A percentile compares a stretch with the other conserved stretches of the same genome.
Conservation (phyloP, 1,140 invertebrate species). For the Chelonus insularis region DNA sequence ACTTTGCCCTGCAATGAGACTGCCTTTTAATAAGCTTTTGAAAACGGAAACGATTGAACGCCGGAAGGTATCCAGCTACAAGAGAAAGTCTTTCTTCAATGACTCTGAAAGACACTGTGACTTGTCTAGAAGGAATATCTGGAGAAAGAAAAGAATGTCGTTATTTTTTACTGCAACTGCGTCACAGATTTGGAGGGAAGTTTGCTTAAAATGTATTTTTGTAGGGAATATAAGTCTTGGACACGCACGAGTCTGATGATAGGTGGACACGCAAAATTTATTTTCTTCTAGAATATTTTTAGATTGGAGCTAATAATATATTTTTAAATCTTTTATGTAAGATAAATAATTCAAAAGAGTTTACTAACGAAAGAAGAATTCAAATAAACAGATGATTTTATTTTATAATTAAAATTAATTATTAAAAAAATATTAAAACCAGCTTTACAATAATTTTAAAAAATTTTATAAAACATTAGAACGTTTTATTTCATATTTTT, state of each 20-base stretch:
- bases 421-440: too few relatives aligned
- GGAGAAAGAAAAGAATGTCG: constrained; percentile 54
- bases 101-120: too few relatives aligned
- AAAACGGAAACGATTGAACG: constrained; percentile 56
- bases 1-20: neutral
- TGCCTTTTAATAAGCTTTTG: neutral
- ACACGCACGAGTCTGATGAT: constrained; percentile 25
- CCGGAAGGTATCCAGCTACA: constrained; percentile 55
- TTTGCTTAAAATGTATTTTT: too few relatives aligned
- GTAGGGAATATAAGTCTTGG: constrained; percentile 7
- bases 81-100: constrained; percentile 49
- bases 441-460: too few relatives aligned
- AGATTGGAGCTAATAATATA: neutral
- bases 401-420: too few relatives aligned
- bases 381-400: too few relatives aligned
- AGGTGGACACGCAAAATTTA: constrained; percentile 32
- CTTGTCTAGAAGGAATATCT: constrained; percentile 46
- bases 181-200: neutral
- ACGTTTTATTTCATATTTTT: too few relatives aligned
- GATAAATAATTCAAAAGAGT: too few relatives aligned
- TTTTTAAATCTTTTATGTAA: neutral
- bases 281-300: constrained; percentile 11
- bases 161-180: constrained; percentile 45
- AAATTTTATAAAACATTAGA: too few relatives aligned
- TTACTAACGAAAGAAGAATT: too few relatives aligned